These are phyloP conservation scores for Adelognathus sp. DNA, from an alignment of 2,888 invertebrate species.

Conservation along the genomic window DNA sequence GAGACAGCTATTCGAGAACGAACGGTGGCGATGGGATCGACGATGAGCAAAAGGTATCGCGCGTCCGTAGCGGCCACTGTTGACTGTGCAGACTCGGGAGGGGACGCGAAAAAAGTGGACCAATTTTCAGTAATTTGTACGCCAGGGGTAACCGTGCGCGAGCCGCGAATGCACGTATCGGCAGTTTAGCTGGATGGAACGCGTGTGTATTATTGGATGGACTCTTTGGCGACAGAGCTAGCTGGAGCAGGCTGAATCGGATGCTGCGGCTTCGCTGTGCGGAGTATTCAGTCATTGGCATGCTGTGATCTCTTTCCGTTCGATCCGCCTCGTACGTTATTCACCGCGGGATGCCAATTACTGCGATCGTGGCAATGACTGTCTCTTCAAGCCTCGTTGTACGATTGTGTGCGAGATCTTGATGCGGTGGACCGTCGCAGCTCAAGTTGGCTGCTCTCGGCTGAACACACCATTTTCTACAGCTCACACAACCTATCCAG, in stretches of 20 bases:
- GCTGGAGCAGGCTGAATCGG: background rate
- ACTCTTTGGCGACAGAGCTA: background rate
- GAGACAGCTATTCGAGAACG: background rate
- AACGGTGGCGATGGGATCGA: slow-evolving; percentile 26
- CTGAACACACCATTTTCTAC: background rate
- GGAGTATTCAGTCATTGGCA: slow-evolving; percentile 1
- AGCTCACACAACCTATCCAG: background rate
- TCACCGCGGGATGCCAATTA: background rate
- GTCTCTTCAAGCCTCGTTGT: background rate
- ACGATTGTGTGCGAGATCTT: slow-evolving; percentile 9
- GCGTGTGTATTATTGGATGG: background rate
- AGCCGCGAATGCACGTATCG: slow-evolving; percentile 47
- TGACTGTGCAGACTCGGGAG: slow-evolving; percentile 42
- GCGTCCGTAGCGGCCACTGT: slow-evolving; percentile 14
- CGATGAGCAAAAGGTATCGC: slow-evolving; percentile 35
- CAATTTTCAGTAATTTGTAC: slow-evolving; percentile 78
- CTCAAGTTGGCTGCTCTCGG: background rate
- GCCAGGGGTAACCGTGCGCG: slow-evolving; percentile 56
- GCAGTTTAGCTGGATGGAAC: slow-evolving; percentile 39
- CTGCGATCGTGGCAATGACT: background rate
- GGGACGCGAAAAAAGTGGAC: slow-evolving; percentile 70
- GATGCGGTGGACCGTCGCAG: background rate
- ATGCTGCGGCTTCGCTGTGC: background rate
- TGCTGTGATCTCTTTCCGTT: background rate
- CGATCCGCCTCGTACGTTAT: background rate